These are phyloP conservation scores for Seira sanloemensis DNA, from an alignment of 2,888 invertebrate species.

Conservation along the genomic window DNA sequence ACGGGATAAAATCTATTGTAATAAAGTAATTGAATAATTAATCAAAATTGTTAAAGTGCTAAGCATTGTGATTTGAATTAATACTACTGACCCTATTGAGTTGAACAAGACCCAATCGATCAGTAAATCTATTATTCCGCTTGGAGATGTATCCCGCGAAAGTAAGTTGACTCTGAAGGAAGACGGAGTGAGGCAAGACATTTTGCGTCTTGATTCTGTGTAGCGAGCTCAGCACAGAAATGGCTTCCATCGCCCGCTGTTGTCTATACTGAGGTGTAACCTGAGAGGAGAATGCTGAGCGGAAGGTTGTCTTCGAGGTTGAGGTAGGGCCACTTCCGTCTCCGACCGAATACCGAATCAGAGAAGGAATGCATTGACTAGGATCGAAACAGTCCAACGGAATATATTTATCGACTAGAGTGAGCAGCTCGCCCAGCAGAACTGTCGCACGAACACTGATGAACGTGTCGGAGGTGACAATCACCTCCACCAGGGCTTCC, in stretches of 20 bases:
- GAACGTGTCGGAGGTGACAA: conserved; percentile 91
- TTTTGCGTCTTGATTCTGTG: conserved; percentile 70
- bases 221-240: conserved; percentile 67
- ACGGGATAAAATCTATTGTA: conserved; percentile 75
- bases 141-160: conserved; percentile 66
- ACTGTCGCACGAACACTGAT: conserved; percentile 95
- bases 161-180: conserved; percentile 68
- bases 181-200: conserved; percentile 68
- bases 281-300: conserved; percentile 64
- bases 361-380: conserved; percentile 88
- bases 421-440: conserved; percentile 90
- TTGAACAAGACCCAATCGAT: conserved; percentile 71
- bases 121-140: conserved; percentile 65
- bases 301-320: neutral
- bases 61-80: neutral
- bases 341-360: conserved; percentile 84
- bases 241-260: conserved; percentile 72
- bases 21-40: too few species aligned
- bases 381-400: conserved; percentile 91
- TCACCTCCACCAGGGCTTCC: conserved; percentile 93
- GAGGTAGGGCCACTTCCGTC: conserved; percentile 43
- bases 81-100: conserved; percentile 61
- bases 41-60: too few species aligned
- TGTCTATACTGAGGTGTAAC: conserved; percentile 67
- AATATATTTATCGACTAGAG: conserved; percentile 89